Base-by-base conservation (phyloP, 2,888 invertebrate genomes). In the Caenorhabditis sinica region DNA sequence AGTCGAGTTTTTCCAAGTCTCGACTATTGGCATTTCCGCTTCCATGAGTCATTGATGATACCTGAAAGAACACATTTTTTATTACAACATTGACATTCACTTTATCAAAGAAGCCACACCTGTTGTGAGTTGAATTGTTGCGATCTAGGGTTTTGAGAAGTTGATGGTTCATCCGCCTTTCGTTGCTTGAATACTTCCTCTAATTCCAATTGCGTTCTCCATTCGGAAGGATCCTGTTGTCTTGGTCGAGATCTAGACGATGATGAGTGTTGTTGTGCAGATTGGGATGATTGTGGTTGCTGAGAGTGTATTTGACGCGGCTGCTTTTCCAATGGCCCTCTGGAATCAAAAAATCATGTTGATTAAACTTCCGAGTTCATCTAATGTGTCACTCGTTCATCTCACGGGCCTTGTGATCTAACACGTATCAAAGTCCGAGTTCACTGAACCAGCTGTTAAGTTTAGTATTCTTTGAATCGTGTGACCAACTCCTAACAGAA, bases 81-180 rank as follows among this genome's bases (percentile, higher is more conserved):
- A 53, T 53, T 23, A 23, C 20, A 28, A 60, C 15, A 45, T 13
- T 11, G 36, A 11, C 6, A n/a, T 60, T 30, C n/a, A 9, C 33
- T 60, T 36, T 33, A 20, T 49, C 65, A 25, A 49, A n/a, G n/a
- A n/a, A n/a, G n/a, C n/a, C n/a, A n/a, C 25, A 60, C 72, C 61
- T 73, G 73, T n/a, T 73, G 60, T 49, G 73, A 23, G 58, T 61
- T 51, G 61, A 40, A 73, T 63, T 73, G 73, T 51, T 63, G 73
- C 51, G 45, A 61, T 45, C 61, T 73, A 4, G 61, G 28, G 33
- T 28, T 60, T 33, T 60, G 43, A 20, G 60, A 51, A 15, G 15
- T 23, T 5, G 56, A 3, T 11, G 61, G 3, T 0, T 51, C 61
- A n/a, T 73, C 61, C 4, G 45, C 20, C 49, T 61, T 61, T 0